Evolutionary conservation across 2,113 vertebrate genomes (phyloP).

Genomic region (Callionymus lyra): DNA sequence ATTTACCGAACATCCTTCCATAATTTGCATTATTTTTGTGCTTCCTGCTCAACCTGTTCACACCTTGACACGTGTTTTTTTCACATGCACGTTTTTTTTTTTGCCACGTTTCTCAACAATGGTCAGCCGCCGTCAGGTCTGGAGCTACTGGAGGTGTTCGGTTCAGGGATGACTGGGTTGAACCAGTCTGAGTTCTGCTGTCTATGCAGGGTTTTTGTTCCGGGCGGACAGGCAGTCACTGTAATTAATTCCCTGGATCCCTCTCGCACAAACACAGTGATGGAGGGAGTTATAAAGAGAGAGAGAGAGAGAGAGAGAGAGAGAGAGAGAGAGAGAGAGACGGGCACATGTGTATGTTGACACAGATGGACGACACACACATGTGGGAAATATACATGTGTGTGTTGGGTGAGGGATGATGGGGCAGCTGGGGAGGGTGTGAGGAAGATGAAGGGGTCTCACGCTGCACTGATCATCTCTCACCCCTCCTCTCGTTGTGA

Average conservation of each 20-base stretch:
- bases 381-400: background rate
- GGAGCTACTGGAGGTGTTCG: slow-evolving; percentile 34
- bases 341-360: no score
- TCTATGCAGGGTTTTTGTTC: slow-evolving; percentile 72
- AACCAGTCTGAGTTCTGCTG: slow-evolving; percentile 66
- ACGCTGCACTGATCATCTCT: background rate
- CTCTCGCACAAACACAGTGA: slow-evolving; percentile 55
- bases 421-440: no score
- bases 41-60: no score
- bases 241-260: slow-evolving; percentile 71
- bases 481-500: no score
- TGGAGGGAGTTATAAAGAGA: slow-evolving; percentile 12
- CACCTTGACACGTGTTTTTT: no score
- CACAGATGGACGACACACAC: no score
- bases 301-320: slow-evolving; percentile 14
- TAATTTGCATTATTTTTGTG: no score
- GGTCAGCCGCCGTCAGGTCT: slow-evolving; percentile 3
- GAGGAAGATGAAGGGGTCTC: slow-evolving; percentile 12
- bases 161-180: slow-evolving; percentile 51
- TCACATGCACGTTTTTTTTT: no score
- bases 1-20: no score
- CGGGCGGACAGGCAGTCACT: slow-evolving; percentile 60
- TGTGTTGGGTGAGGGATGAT: no score
- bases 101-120: no score
- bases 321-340: background rate